Percentiles rank a stretch among this genome's conserved stretches.
Conservation (phyloP, 2,113 vertebrate genomes). For the Sceloporus undulatus region DNA sequence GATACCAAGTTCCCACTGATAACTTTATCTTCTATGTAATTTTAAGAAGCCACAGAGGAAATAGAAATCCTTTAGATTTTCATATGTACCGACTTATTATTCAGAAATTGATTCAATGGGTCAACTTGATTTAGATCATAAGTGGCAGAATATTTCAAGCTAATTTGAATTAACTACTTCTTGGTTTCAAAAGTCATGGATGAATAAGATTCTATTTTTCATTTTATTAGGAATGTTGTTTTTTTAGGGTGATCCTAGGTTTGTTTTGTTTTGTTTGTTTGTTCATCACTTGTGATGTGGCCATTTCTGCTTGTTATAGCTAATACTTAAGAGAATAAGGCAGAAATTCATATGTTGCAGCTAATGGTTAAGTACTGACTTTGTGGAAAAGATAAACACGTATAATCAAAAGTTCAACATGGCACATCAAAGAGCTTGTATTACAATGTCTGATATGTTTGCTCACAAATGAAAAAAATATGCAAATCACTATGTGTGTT, state of each 20-base stretch:
- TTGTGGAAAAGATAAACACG: not conserved
- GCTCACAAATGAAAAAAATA: not conserved
- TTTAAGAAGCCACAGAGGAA: too few relatives aligned
- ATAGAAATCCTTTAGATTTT: too few relatives aligned
- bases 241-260: not conserved
- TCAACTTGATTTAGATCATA: too few relatives aligned
- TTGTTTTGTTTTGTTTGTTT: too few relatives aligned
- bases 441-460: not conserved
- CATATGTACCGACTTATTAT: too few relatives aligned
- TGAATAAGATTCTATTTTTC: not conserved
- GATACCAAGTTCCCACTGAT: too few relatives aligned
- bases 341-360: not conserved
- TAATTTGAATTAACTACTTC: not conserved
- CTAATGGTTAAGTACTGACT: not conserved
- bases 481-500: slow-evolving; percentile 13
- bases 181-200: not conserved
- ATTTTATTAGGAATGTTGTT: not conserved
- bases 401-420: not conserved
- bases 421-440: not conserved
- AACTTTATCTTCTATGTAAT: too few relatives aligned
- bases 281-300: not conserved
- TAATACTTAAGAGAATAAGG: not conserved
- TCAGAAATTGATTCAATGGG: too few relatives aligned
- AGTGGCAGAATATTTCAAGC: not conserved
- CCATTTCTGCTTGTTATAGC: not conserved